These are phyloP conservation scores for Colletes gigas DNA, from an alignment of 1,140 invertebrate species.

Conservation along the genomic window DNA sequence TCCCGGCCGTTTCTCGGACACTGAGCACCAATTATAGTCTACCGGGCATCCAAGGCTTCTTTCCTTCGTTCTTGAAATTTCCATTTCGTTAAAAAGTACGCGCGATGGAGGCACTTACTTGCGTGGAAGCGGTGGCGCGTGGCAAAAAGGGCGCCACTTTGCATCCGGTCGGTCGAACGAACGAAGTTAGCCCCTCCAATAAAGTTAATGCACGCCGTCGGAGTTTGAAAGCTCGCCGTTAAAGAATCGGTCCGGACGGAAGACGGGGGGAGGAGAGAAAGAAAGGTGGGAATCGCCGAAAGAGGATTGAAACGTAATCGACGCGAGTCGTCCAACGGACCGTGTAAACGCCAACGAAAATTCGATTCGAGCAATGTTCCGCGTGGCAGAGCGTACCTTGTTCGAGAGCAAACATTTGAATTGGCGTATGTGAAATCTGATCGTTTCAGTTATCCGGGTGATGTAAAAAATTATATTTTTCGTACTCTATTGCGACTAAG, in stretches of 20 bases:
- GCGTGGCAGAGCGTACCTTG: too few species aligned
- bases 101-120: neutral
- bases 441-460: too few species aligned
- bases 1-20: too few species aligned
- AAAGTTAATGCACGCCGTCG: constrained; percentile 55
- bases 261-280: neutral
- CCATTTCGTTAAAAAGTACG: neutral
- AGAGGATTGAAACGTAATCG: constrained; percentile 56
- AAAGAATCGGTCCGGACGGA: constrained; percentile 27
- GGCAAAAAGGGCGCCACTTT: constrained; percentile 41
- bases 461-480: too few species aligned
- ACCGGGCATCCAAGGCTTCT: too few species aligned
- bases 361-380: neutral
- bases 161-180: constrained; percentile 47
- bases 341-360: constrained; percentile 26
- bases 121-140: neutral
- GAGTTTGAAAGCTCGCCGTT: constrained; percentile 38
- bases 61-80: constrained; percentile 12
- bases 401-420: too few species aligned
- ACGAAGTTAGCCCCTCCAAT: constrained; percentile 54
- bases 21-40: too few species aligned
- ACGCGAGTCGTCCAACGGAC: constrained; percentile 40
- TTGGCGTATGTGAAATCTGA: too few species aligned
- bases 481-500: too few species aligned
- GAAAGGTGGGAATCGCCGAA: constrained; percentile 27